phyloP scores from a whole-genome alignment of 2,797 vertebrate species.

The Danio tinwini region DNA sequence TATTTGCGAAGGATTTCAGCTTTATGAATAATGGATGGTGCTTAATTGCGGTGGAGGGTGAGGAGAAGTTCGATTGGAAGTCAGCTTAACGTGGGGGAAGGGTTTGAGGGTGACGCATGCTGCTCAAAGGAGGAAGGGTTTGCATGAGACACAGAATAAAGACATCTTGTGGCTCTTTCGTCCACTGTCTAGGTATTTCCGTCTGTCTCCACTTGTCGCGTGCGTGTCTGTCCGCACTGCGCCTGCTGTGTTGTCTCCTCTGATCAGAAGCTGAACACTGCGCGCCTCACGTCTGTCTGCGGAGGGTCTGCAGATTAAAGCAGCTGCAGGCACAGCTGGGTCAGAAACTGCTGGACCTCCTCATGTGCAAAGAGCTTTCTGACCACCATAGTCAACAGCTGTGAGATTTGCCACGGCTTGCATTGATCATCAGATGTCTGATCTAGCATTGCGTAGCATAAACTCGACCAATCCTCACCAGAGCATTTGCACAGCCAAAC shows the following conservation, averaged over 20 bases:
- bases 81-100: slow-evolving; percentile 72
- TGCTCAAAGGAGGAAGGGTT: slow-evolving; percentile 40
- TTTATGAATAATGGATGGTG: slow-evolving; percentile 78
- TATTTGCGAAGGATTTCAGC: slow-evolving; percentile 65
- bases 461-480: slow-evolving; percentile 38
- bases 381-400: slow-evolving; percentile 75
- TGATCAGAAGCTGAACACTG: slow-evolving; percentile 61
- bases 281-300: slow-evolving; percentile 58
- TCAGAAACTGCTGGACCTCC: slow-evolving; percentile 69
- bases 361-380: slow-evolving; percentile 71
- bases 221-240: slow-evolving; percentile 52
- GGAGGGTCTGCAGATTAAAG: slow-evolving; percentile 75
- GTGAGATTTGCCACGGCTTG: slow-evolving; percentile 61
- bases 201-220: slow-evolving; percentile 37
- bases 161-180: slow-evolving; percentile 2
- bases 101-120: slow-evolving; percentile 64
- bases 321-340: slow-evolving; percentile 81
- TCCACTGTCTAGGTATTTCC: background rate
- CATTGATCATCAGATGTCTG: slow-evolving; percentile 65
- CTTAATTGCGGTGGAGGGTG: slow-evolving; percentile 73
- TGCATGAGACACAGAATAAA: slow-evolving; percentile 3
- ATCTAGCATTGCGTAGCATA: slow-evolving; percentile 48
- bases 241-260: slow-evolving; percentile 57
- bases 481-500: slow-evolving; percentile 9
- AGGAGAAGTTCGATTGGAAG: slow-evolving; percentile 55